Evolutionary conservation across 2,113 vertebrate species (phyloP).

Genomic region (Strix uralensis): DNA sequence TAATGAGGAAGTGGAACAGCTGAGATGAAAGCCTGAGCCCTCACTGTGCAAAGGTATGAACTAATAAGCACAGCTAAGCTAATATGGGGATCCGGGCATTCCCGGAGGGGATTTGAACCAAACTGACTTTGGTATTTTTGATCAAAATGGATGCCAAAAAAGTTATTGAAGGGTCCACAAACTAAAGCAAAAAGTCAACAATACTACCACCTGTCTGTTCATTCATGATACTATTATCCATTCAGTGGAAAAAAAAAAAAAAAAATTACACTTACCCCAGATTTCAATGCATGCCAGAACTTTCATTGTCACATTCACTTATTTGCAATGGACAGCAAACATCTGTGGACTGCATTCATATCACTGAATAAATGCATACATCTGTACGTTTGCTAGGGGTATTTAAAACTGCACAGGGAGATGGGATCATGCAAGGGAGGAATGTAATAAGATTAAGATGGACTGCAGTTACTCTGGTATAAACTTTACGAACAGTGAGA

Average conservation of each 20-base stretch:
- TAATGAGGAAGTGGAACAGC: constrained; percentile 67
- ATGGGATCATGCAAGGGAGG: background rate
- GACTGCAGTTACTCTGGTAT: background rate
- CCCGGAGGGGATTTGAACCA: background rate
- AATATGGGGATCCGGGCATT: background rate
- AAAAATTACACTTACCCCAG: background rate
- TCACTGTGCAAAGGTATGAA: constrained; percentile 30
- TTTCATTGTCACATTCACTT: background rate
- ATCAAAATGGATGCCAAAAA: background rate
- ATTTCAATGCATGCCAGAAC: accelerated
- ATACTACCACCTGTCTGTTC: background rate
- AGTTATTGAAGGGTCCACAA: background rate
- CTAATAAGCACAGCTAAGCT: constrained; percentile 30
- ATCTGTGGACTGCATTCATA: background rate
- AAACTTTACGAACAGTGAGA: background rate
- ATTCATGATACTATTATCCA: background rate
- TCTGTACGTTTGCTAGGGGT: background rate
- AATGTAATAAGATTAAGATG: background rate
- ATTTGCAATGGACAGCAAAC: background rate
- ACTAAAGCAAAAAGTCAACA: background rate
- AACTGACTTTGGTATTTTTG: background rate
- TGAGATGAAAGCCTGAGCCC: constrained; percentile 61
- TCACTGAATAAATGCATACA: background rate
- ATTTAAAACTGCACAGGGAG: background rate
- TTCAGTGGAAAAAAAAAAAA: background rate